Percentiles rank a stretch among this genome's conserved stretches.
Evolutionary conservation across 1,140 invertebrate genomes (phyloP).

Genomic region (Bombus superbus): DNA sequence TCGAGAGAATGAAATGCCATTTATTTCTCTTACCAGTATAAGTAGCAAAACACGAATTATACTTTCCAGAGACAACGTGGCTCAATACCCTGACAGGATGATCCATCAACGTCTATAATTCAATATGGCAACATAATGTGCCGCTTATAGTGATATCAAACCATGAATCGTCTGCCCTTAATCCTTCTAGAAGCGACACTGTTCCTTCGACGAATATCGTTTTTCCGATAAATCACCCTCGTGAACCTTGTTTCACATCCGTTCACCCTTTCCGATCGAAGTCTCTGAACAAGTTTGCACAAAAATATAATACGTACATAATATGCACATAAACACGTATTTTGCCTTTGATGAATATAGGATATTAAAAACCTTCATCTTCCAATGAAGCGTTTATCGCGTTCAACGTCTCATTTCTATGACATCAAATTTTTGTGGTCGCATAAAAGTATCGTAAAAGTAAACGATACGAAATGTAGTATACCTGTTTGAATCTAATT

Average conservation of each 20-base stretch:
- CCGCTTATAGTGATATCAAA: conserved; percentile 48
- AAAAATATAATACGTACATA: no score
- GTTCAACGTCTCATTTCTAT: no score
- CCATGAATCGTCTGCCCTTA: conserved; percentile 19
- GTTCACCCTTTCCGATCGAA: neutral
- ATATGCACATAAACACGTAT: no score
- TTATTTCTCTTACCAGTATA: neutral
- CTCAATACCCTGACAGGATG: conserved; percentile 44
- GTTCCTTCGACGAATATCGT: neutral
- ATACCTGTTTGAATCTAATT: no score
- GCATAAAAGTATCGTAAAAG: no score
- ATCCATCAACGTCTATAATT: conserved; percentile 57
- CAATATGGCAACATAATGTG: conserved; percentile 38
- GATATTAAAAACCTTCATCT: no score
- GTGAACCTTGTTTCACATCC: neutral
- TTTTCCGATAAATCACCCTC: neutral
- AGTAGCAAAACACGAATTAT: conserved; percentile 26
- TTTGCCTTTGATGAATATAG: no score
- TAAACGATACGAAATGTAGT: no score
- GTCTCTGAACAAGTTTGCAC: neutral
- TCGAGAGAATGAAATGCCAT: neutral
- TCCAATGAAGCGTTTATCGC: no score
- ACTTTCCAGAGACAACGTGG: conserved; percentile 18
- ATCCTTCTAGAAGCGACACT: conserved; percentile 11
- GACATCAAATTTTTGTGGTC: no score